These are phyloP conservation scores for Panzeria rudis DNA, from an alignment of 2,888 invertebrate species.

Conservation along the genomic window DNA sequence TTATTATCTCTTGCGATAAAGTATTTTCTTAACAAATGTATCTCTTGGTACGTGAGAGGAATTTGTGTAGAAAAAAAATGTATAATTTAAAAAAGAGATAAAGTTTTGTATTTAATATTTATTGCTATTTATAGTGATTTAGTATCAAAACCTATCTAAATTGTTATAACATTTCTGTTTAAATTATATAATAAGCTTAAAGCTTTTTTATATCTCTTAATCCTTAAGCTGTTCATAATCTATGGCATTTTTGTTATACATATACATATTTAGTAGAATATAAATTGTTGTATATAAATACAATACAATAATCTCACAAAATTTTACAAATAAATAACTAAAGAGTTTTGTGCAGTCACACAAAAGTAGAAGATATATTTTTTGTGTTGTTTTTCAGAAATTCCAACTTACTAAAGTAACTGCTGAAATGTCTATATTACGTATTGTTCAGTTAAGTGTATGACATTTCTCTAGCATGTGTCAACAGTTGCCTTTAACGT, in stretches of 20 bases:
- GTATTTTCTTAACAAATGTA: neutral
- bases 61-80: neutral
- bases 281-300: neutral
- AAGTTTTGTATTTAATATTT: neutral
- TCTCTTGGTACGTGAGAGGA: neutral
- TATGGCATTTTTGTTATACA: neutral
- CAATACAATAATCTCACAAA: neutral
- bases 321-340: neutral
- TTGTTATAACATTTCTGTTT: neutral
- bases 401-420: neutral
- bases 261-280: too few species aligned
- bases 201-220: neutral
- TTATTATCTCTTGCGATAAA: neutral
- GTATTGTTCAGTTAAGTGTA: neutral
- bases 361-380: neutral
- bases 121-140: neutral
- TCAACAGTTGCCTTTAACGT: conserved; percentile 31
- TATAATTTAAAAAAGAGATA: neutral
- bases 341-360: neutral
- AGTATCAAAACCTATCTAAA: neutral
- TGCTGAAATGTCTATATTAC: neutral
- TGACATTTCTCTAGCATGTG: conserved; percentile 30
- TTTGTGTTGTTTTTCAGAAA: neutral
- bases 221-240: neutral
- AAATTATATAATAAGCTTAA: neutral